Base-by-base conservation (phyloP, 2,888 invertebrate species). In the Leptinotarsa tumamoca region DNA sequence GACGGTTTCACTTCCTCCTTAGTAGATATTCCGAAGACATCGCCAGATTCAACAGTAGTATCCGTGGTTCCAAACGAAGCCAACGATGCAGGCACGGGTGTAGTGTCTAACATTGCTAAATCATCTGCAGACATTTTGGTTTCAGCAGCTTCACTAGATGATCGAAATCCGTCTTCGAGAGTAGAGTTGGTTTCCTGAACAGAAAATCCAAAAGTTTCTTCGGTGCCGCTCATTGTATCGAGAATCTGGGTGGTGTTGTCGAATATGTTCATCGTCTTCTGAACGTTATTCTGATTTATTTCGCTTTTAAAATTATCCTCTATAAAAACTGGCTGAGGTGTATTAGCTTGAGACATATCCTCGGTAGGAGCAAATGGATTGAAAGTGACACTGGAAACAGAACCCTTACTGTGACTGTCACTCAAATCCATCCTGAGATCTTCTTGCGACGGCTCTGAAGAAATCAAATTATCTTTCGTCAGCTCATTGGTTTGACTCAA, bases 361-460 rank as follows among this genome's bases (percentile, higher is more conserved):
- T 88, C 87, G 17, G 82, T 80, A 7, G 83, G 81, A 21, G 88
- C 87, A 77, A 89, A 91, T 0, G 91, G 91, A 87, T 91, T 91
- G 67, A 90, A 87, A 15, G 88, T 88, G 14, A 86, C 87, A 79
- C 88, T 88, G 3, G 87, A 87, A 4, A 86, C 86, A 3, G 88
- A 88, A 54, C 86, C 88, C 83, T 86, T 86, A 76, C 88, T 88
- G 72, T 88, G 88, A 74, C 87, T 88, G 69, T 88, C 88, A 74
- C 88, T 88, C 4, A 88, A 87, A 78, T 89, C 88, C 87, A 88
- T 88, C 78, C 88, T 87, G 13, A 87, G 75, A 72, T 87, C 87
- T 14, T 86, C 86, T 72, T 87, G 87, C 0, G 84, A 83, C 7
- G 85, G 84, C 79, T 87, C 88, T 0, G 88, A 88, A 15, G 88